Percentiles rank a stretch among this genome's conserved stretches.
Conservation (phyloP, 2,888 invertebrate species). For the Galerucella pusilla region DNA sequence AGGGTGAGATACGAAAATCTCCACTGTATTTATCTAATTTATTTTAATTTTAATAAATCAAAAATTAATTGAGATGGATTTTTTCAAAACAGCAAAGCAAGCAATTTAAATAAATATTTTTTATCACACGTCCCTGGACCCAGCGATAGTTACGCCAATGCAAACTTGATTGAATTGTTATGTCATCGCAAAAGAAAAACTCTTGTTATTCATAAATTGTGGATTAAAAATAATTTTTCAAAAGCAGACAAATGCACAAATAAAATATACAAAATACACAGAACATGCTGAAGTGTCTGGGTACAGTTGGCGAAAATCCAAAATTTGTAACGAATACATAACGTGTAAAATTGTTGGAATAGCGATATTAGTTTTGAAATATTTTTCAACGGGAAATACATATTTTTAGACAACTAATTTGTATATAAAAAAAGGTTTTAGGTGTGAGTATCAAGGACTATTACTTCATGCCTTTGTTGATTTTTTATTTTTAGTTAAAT, state of each 20-base stretch:
- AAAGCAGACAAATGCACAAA: conserved; percentile 12
- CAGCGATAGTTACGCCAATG: too few relatives aligned
- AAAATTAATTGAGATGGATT: too few relatives aligned
- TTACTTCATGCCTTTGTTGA: not conserved
- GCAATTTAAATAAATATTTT: too few relatives aligned
- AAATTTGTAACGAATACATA: conserved; percentile 3
- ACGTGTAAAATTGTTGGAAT: not conserved
- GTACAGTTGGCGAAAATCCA: conserved; percentile 11
- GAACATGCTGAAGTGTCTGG: conserved; percentile 1
- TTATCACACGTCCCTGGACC: too few relatives aligned
- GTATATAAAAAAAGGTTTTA: not conserved
- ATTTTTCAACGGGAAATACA: not conserved
- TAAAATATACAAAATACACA: conserved; percentile 10
- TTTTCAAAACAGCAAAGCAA: too few relatives aligned
- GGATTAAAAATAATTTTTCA: not conserved
- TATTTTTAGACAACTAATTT: not conserved
- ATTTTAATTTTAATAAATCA: too few relatives aligned
- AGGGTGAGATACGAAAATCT: too few relatives aligned
- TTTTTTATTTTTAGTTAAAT: too few relatives aligned
- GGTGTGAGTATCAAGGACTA: not conserved
- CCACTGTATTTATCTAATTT: too few relatives aligned
- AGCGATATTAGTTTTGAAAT: not conserved
- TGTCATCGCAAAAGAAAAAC: too few relatives aligned
- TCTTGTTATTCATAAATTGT: not conserved
- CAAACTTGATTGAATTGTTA: too few relatives aligned